These are phyloP conservation scores for Aythya fuligula DNA, from an alignment of 2,797 vertebrate species.

Conservation along the genomic window DNA sequence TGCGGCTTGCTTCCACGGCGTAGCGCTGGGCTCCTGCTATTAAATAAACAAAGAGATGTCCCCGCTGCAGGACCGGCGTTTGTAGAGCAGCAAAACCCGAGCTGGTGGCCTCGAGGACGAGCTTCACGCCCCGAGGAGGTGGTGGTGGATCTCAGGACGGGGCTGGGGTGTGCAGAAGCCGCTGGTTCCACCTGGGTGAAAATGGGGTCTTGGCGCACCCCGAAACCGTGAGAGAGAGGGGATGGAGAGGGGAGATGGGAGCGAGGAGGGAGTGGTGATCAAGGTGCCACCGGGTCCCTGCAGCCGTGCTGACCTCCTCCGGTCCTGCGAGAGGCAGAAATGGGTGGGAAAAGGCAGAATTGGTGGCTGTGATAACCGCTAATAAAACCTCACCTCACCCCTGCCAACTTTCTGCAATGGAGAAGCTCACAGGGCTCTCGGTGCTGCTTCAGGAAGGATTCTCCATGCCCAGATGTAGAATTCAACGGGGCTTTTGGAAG, in stretches of 20 bases:
- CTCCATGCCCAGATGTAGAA: neutral
- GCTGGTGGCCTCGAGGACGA: neutral
- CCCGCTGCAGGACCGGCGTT: neutral
- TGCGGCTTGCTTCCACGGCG: neutral
- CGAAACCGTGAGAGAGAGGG: neutral
- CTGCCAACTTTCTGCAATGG: fast-evolving
- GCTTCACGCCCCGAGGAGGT: neutral
- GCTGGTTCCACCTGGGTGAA: neutral
- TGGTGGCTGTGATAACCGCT: neutral
- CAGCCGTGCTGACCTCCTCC: neutral
- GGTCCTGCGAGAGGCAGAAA: neutral
- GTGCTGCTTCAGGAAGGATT: neutral
- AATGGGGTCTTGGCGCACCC: neutral
- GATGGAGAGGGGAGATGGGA: neutral
- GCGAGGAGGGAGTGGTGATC: neutral
- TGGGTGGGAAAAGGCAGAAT: neutral
- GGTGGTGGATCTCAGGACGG: neutral
- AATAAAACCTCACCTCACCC: neutral
- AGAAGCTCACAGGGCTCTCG: neutral
- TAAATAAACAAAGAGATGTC: neutral
- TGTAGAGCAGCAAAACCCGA: neutral
- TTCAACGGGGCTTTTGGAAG: neutral
- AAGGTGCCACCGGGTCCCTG: neutral
- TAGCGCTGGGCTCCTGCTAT: neutral
- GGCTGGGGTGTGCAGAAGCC: neutral